phyloP scores from a whole-genome alignment of 92 coral and sea anemone genomes.

The Epizoanthus stellaris region DNA sequence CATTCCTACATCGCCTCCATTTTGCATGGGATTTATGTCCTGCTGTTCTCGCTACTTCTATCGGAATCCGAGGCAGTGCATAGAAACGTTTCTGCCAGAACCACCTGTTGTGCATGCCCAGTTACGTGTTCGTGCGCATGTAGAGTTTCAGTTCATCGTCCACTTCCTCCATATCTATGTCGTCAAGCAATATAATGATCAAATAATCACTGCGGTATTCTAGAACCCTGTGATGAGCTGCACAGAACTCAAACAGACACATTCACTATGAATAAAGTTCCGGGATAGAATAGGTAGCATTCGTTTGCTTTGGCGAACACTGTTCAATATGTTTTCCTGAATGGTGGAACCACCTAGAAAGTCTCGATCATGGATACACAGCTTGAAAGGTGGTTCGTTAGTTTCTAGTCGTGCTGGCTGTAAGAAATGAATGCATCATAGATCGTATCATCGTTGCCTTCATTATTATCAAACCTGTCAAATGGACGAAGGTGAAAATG shows the following conservation, averaged over 20 bases:
- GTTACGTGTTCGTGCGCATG: neutral
- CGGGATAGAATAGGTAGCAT: slow-evolving; percentile 28
- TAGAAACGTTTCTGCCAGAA: neutral
- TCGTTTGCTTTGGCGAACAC: neutral
- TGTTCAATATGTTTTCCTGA: slow-evolving; percentile 5
- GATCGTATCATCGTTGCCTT: neutral
- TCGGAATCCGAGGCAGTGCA: slow-evolving; percentile 19
- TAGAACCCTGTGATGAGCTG: slow-evolving; percentile 24
- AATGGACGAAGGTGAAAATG: neutral
- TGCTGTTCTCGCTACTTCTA: no score
- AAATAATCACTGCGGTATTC: neutral
- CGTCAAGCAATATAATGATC: slow-evolving; percentile 31
- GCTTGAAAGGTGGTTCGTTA: no score
- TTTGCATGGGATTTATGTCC: no score
- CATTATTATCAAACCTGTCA: neutral
- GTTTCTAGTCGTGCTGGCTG: neutral
- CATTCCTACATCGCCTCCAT: no score
- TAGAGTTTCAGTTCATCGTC: slow-evolving; percentile 14
- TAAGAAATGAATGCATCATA: neutral
- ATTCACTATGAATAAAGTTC: neutral
- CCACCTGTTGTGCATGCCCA: no score
- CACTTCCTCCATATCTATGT: slow-evolving; percentile 3
- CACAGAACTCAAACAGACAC: neutral
- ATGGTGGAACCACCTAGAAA: slow-evolving; percentile 25
- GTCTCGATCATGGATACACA: neutral